Conservation (phyloP, 2,113 vertebrate species). For the Strix uralensis region DNA sequence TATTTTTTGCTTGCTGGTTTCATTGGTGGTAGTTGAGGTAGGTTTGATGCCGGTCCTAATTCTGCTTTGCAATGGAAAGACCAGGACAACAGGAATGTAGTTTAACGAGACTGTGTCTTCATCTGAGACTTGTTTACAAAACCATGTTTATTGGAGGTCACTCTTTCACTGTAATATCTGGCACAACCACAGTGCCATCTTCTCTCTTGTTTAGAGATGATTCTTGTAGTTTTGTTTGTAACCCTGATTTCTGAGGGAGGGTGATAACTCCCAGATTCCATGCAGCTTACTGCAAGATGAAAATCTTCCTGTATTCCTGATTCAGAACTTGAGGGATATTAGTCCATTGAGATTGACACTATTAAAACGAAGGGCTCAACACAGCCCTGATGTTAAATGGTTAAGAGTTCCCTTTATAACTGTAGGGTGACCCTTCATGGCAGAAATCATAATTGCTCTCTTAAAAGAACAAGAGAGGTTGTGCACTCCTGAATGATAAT, state of each 20-base stretch:
- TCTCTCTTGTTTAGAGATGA: neutral
- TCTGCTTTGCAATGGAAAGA: neutral
- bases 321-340: neutral
- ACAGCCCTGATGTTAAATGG: neutral
- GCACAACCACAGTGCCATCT: neutral
- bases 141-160: neutral
- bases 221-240: neutral
- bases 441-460: neutral
- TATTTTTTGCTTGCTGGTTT: neutral
- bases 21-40: neutral
- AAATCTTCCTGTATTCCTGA: neutral
- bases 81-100: neutral
- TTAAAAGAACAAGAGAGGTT: neutral
- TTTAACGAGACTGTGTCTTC: neutral
- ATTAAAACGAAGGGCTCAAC: neutral
- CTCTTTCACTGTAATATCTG: neutral
- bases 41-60: neutral
- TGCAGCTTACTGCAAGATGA: neutral
- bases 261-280: neutral
- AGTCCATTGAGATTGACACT: neutral
- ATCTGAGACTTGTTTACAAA: neutral
- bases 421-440: neutral
- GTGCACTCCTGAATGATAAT: neutral
- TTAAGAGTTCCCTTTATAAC: neutral
- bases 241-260: neutral